These are phyloP conservation scores for Polydrusus cervinus DNA, from an alignment of 2,888 invertebrate species.

Conservation along the genomic window DNA sequence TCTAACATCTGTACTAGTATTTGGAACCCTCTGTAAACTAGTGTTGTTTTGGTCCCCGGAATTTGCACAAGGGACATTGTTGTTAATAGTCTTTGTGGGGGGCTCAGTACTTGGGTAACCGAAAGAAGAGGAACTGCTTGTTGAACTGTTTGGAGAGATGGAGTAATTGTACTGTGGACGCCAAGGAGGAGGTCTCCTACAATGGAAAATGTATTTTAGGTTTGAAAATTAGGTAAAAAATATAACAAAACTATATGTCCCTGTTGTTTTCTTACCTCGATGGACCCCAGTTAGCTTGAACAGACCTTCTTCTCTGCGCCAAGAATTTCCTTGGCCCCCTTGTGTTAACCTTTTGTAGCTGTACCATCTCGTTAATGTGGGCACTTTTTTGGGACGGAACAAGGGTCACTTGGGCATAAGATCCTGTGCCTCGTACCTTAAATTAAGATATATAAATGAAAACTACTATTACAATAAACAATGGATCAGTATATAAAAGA, in stretches of 20 bases:
- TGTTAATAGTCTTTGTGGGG: background rate
- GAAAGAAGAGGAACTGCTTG: background rate
- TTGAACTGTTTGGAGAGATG: background rate
- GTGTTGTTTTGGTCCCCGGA: no score
- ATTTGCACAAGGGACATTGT: no score
- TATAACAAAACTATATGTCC: no score
- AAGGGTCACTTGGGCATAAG: slow-evolving; percentile 57
- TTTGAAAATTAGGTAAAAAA: no score
- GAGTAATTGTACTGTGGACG: background rate
- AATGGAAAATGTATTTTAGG: no score
- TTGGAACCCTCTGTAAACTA: no score
- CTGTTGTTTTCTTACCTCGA: background rate
- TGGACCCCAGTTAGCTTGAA: no score
- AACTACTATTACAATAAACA: no score
- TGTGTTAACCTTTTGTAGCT: slow-evolving; percentile 58
- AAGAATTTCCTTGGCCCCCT: background rate
- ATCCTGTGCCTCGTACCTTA: slow-evolving; percentile 61
- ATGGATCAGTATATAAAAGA: no score
- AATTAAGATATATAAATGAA: slow-evolving; percentile 31
- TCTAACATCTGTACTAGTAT: no score
- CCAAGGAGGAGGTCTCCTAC: background rate
- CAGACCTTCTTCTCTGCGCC: background rate
- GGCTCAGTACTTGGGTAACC: background rate
- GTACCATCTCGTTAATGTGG: slow-evolving; percentile 64
- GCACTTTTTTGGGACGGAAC: slow-evolving; percentile 60